phyloP scores from a whole-genome alignment of 2,888 invertebrate species.

The Stenolophus ochropezus region DNA sequence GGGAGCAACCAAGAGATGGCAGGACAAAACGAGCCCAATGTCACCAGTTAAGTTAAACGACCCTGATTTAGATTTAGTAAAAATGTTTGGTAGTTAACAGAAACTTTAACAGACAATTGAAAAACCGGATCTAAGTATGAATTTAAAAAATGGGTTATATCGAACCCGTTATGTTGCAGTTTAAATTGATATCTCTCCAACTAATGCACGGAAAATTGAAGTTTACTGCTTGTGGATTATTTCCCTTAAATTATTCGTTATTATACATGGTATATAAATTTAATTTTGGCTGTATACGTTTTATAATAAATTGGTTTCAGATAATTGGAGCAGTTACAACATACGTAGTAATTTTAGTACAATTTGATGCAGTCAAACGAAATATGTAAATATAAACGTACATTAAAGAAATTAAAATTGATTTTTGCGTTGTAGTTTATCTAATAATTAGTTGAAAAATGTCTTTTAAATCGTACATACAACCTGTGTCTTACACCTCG shows the following conservation, averaged over 20 bases:
- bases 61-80: too few relatives aligned
- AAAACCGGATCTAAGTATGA: too few relatives aligned
- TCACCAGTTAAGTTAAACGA: too few relatives aligned
- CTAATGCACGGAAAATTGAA: conserved; percentile 7
- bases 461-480: neutral
- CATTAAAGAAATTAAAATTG: neutral
- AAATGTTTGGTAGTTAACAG: too few relatives aligned
- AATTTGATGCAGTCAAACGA: neutral
- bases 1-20: too few relatives aligned
- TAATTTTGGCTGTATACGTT: neutral
- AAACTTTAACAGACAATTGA: too few relatives aligned
- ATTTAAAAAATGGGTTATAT: too few relatives aligned
- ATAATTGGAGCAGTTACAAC: neutral
- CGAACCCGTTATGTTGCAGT: conserved; percentile 9
- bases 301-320: too few relatives aligned
- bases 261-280: neutral
- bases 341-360: conserved; percentile 11
- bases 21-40: too few relatives aligned
- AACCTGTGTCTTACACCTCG: neutral
- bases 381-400: neutral
- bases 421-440: neutral
- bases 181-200: conserved; percentile 14
- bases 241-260: conserved; percentile 3
- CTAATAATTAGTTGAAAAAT: neutral
- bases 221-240: conserved; percentile 10